Evolutionary conservation across 2,113 vertebrate genomes (phyloP), one percentile per base, ranked within the genome.

Genomic region (Syrmaticus mikado): DNA sequence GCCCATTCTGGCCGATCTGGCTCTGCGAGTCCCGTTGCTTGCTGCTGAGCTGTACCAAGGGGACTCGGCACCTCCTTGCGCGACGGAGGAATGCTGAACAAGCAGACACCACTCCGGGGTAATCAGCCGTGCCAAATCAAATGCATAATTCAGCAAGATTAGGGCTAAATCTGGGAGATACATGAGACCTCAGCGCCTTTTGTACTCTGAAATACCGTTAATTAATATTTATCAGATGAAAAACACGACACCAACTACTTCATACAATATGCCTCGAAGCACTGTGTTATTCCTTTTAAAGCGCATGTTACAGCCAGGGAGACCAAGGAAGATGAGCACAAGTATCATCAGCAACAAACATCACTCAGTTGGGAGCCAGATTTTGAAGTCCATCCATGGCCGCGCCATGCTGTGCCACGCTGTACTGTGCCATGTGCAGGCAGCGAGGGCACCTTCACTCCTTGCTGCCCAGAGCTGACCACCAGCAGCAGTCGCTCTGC

Each of bases 211-310:
- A 92, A 89, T 81, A 19, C 10, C 8, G 3, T 83, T 89, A 71
- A 90, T 92, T 92, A 85, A 75, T 71, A 85, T 85, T 75, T 81
- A 88, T 91, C 76, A 90, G 76, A 92, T 72, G 68, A 57, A 75
- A 91, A 94, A 77, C 30, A 24, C 53, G 75, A 48, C 52, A 85
- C 38, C 55, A 82, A 36, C 87, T 94, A n/a, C 72, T 77, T 52
- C 18, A 2, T 19, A 67, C 11, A 75, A 30, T 6, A 38, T 72
- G 65, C 89, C 74, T 81, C 68, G 71, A 75, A 81, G 79, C 75
- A 15, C 11, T 7, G 0, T 25, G 13, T 62, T 85, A 15, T 48
- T 81, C 60, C 27, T 80, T 90, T 85, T 46, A 25, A 80, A 70
- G 50, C 64, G 24, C 28, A 20, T 1, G 2, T 57, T 79, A 8